Evolutionary conservation across 2,888 invertebrate genomes (phyloP).

Genomic region (Metalampra italica): DNA sequence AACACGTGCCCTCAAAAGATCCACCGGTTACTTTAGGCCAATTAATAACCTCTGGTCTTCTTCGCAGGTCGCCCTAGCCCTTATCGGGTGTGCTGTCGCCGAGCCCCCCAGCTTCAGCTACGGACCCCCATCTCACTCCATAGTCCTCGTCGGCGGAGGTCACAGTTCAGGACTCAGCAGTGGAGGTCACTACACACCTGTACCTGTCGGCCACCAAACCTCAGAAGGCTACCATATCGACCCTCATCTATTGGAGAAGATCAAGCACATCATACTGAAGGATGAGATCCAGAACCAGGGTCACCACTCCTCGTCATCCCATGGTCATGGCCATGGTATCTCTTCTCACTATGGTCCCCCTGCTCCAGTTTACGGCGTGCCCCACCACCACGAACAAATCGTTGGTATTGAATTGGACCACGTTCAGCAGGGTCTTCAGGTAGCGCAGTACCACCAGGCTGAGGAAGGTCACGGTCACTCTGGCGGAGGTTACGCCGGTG

Average conservation of each 20-base stretch:
- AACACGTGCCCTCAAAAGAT: not conserved
- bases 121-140: conserved; percentile 73
- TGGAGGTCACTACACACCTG: conserved; percentile 86
- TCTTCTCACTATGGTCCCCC: conserved; percentile 85
- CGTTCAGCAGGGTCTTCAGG: conserved; percentile 91
- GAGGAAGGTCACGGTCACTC: conserved; percentile 70
- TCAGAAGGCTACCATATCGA: conserved; percentile 91
- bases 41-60: not conserved
- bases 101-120: conserved; percentile 87
- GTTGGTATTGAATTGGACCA: conserved; percentile 92
- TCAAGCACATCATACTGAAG: conserved; percentile 89
- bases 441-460: conserved; percentile 90
- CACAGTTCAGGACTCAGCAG: conserved; percentile 72
- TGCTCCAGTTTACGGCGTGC: conserved; percentile 83
- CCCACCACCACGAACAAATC: conserved; percentile 80
- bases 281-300: conserved; percentile 83
- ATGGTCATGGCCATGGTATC: conserved; percentile 70
- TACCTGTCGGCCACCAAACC: conserved; percentile 87
- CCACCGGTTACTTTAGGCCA: no score
- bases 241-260: conserved; percentile 87
- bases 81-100: conserved; percentile 86
- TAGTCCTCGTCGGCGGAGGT: conserved; percentile 82
- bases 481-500: conserved; percentile 29
- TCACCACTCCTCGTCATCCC: conserved; percentile 64
- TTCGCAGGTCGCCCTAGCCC: conserved; percentile 81